Conservation (phyloP, 2,888 invertebrate species). For the Lutraria lutraria region DNA sequence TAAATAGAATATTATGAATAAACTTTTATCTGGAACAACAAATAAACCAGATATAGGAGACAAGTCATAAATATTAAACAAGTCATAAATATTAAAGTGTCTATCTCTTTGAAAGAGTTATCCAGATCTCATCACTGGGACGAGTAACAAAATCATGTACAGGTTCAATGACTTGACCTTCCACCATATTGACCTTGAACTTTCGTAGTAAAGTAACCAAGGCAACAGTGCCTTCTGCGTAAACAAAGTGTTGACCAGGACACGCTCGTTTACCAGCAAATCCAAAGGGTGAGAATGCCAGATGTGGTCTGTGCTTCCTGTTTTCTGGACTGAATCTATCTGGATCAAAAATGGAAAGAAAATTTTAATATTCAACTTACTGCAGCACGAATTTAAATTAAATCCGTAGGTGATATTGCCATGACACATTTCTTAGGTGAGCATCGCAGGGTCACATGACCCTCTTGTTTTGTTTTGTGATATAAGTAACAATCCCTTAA, state of each 20-base stretch:
- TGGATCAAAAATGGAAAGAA: constrained; percentile 84
- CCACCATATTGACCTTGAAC: constrained; percentile 83
- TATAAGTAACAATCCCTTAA: no score
- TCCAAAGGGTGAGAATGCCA: constrained; percentile 86
- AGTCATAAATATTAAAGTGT: background rate
- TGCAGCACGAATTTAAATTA: no score
- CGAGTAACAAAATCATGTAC: constrained; percentile 85
- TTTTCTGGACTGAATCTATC: constrained; percentile 82
- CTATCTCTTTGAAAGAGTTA: constrained; percentile 79
- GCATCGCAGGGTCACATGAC: no score
- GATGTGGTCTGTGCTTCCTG: constrained; percentile 71
- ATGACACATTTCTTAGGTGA: no score
- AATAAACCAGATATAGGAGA: no score
- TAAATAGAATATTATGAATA: no score
- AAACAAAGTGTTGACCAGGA: constrained; percentile 81
- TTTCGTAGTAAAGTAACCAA: constrained; percentile 81
- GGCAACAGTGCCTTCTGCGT: constrained; percentile 79
- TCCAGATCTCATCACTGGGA: constrained; percentile 86
- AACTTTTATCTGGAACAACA: no score
- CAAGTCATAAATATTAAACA: no score
- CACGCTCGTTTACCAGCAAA: constrained; percentile 86
- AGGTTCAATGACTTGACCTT: constrained; percentile 83
- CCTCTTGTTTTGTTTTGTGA: no score
- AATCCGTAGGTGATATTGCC: no score
- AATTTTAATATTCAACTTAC: no score